Evolutionary conservation across 2,113 vertebrate species (phyloP), one percentile per base, ranked within the genome.

Genomic region (Capreolus pygargus): DNA sequence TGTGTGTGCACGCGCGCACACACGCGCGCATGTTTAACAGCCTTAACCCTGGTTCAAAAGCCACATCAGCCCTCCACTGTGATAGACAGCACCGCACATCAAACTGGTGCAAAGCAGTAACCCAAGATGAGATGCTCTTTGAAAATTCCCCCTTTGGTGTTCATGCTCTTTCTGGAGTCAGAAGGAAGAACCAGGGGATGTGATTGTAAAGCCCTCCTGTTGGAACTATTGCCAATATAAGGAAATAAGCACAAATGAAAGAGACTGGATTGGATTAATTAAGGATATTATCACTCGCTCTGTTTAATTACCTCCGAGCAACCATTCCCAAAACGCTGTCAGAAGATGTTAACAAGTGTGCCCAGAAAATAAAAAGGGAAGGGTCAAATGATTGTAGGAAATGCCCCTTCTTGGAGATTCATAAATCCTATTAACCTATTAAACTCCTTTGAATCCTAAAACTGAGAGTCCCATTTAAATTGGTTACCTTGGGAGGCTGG

Each of bases 231-330:
- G 30, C 94, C 76, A 94, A 67, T 33, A 47, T 25, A 93, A 64
- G 64, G 39, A 96, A 94, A 87, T 60, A 87, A 95, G 74, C 86
- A 47, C 61, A 43, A 70, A 61, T 70, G 92, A 90, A 89, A 87
- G 52, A 47, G 74, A 60, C 30, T 28, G 92, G 84, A 84, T 28
- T 74, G 74, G 84, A 84, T 82, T 97, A 95, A 96, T 89, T 97
- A 97, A 95, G 87, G 92, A 57, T 33, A 81, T 91, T 78, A 95
- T 92, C 90, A 33, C 79, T 89, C 10, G 61, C 39, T 96, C 92
- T 90, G 45, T 93, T 90, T 97, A 94, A 97, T 96, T 85, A 88
- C 81, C 82, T 94, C 64, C 27, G 11, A 64, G 82, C 33, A 81
- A 39, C 60, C 81, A 0, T 95, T 74, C 52, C 89, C 92, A 95